Base-by-base conservation (phyloP, 2,888 invertebrate species). In the Caenorhabditis drosophilae region DNA sequence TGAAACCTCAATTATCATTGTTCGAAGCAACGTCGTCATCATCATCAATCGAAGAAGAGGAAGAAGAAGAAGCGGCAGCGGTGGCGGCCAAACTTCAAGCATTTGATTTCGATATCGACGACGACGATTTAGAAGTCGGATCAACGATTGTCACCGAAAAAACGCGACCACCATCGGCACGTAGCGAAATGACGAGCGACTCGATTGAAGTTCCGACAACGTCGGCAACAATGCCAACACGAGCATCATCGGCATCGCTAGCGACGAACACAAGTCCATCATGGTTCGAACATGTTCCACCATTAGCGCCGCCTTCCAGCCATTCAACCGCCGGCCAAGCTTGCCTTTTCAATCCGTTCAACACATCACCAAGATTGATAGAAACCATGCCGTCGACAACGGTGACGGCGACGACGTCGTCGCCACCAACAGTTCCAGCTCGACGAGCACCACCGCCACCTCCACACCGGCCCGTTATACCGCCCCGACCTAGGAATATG, bases 391-490 rank as follows among this genome's bases (percentile, higher is more conserved):
- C 51, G 12, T 56, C 51, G 35, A 53, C 53, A 7, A 23, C 44
- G 45, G 48, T 36, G 16, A 36, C 52, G 2, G 45, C 53, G 11
- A 47, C 58, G 4, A 18, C 40, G n/a, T 36, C 47, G 1, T 15
- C 52, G 22, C 40, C 59, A 22, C 62, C 69, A 11, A 27, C 56
- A 0, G 44, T 66, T 36, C 70, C 69, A 1, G n/a, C 46, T 12
- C 40, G 74, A 49, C 59, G 59, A 35, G 69, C 74, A 6, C 74
- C 74, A 9, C 71, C 74, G 15, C 61, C 66, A 18, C 74, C 74
- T 12, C 69, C 67, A 25, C 52, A 49, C 6, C 40, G 63, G 31
- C 73, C 73, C 11, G 52, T 64, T 7, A 70, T 64, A 52, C 74
- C 74, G 34, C 70, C 70, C 7, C 59, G 71, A 40, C 67, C 69